Evolutionary conservation across 2,888 invertebrate species (phyloP).

Genomic region (Aproaerema taeniolella): DNA sequence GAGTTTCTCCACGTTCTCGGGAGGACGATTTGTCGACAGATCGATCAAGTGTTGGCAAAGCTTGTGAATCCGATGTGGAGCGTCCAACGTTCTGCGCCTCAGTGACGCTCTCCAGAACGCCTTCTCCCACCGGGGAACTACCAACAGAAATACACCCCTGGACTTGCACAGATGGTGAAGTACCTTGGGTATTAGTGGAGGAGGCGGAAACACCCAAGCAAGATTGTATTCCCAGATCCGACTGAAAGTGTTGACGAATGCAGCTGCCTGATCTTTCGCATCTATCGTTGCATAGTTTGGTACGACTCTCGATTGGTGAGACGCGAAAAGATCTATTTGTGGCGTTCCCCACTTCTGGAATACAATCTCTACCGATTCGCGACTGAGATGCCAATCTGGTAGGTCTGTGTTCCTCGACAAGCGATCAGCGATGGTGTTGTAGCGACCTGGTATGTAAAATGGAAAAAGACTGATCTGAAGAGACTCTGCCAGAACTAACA

Average conservation of each 20-base stretch:
- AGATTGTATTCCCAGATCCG: constrained; percentile 19
- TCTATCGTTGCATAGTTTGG: constrained; percentile 11
- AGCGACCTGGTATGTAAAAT: constrained; percentile 24
- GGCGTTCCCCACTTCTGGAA: constrained; percentile 13
- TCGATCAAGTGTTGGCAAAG: constrained; percentile 20
- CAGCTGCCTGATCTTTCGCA: constrained; percentile 5
- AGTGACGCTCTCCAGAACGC: constrained; percentile 34
- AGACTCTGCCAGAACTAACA: constrained; percentile 1
- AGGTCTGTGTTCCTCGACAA: constrained; percentile 17
- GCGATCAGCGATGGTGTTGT: constrained; percentile 23
- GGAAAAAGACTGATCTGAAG: constrained; percentile 9
- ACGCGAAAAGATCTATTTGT: constrained; percentile 17
- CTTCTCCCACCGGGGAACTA: constrained; percentile 26
- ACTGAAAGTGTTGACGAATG: constrained; percentile 18
- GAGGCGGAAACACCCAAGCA: constrained; percentile 27
- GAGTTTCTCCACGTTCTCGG: constrained; percentile 16
- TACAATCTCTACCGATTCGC: neutral
- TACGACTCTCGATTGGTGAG: constrained; percentile 8
- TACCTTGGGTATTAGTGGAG: constrained; percentile 20
- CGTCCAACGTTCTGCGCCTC: constrained; percentile 22
- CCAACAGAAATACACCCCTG: constrained; percentile 23
- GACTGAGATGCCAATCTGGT: constrained; percentile 22
- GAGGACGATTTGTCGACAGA: constrained; percentile 20
- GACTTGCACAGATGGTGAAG: constrained; percentile 21
- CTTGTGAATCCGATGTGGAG: constrained; percentile 18